These are phyloP conservation scores for Brachypteracias leptosomus DNA, from an alignment of 2,113 vertebrate species.

Conservation along the genomic window DNA sequence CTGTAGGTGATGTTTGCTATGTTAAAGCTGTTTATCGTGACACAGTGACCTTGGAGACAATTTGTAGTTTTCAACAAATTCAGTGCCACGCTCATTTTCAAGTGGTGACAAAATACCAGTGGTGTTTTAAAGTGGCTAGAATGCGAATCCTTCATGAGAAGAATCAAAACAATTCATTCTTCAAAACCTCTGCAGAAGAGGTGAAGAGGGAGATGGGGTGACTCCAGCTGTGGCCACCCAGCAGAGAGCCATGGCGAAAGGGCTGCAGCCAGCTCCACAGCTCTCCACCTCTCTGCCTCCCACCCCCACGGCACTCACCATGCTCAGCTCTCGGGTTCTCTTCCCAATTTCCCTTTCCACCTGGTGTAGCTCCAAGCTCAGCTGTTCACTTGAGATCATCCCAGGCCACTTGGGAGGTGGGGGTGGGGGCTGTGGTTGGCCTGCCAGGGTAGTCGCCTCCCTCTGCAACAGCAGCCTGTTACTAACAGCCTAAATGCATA, in stretches of 20 bases:
- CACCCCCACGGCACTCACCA: constrained; percentile 78
- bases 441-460: constrained; percentile 82
- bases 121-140: not conserved
- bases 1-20: not conserved
- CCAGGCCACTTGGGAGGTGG: constrained; percentile 88
- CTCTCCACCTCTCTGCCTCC: not conserved
- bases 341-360: constrained; percentile 97
- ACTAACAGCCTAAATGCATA: constrained; percentile 83
- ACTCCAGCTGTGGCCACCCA: not conserved
- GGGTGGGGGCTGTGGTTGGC: constrained; percentile 78
- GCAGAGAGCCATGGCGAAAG: not conserved
- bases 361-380: constrained; percentile 95
- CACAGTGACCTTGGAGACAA: not conserved
- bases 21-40: not conserved
- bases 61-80: not conserved
- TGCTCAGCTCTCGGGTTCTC: constrained; percentile 91
- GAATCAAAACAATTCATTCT: not conserved
- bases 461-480: constrained; percentile 92
- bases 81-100: not conserved
- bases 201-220: not conserved
- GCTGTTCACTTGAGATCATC: constrained; percentile 91
- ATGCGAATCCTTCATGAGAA: not conserved
- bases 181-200: too few relatives aligned
- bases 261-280: not conserved
- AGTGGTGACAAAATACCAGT: not conserved